Percentiles rank a stretch among this genome's conserved stretches.
Conservation (phyloP, 2,888 invertebrate species). For the Parnassius glacialis region DNA sequence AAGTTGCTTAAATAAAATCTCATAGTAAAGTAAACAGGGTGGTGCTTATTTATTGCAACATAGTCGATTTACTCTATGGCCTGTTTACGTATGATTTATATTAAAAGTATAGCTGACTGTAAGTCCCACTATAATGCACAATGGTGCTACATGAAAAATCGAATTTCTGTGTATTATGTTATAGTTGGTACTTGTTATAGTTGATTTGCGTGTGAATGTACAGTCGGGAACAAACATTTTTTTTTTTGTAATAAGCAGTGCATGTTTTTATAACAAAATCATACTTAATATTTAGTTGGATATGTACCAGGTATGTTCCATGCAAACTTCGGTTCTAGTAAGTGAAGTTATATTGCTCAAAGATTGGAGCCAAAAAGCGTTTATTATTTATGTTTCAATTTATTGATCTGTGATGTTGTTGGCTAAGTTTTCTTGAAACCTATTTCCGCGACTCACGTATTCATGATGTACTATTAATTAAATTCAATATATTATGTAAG, state of each 20-base stretch:
- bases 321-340: slow-evolving; percentile 2
- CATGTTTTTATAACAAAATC: slow-evolving; percentile 6
- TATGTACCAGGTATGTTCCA: background rate
- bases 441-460: slow-evolving; percentile 6
- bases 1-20: too few relatives aligned
- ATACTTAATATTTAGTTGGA: slow-evolving; percentile 11
- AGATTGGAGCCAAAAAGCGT: slow-evolving; percentile 48
- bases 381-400: slow-evolving; percentile 31
- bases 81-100: too few relatives aligned
- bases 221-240: background rate
- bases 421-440: slow-evolving; percentile 24
- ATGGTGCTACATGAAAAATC: background rate
- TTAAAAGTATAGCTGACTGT: too few relatives aligned
- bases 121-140: too few relatives aligned
- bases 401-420: slow-evolving; percentile 50
- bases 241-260: background rate
- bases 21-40: too few relatives aligned
- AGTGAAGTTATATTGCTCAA: slow-evolving; percentile 42
- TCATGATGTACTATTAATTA: slow-evolving; percentile 18
- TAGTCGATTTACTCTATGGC: too few relatives aligned
- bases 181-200: background rate
- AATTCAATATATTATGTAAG: slow-evolving; percentile 12
- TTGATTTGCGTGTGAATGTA: slow-evolving; percentile 4
- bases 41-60: too few relatives aligned
- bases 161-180: too few relatives aligned